phyloP scores from a whole-genome alignment of 2,113 vertebrate species.

The Catagonus wagneri region DNA sequence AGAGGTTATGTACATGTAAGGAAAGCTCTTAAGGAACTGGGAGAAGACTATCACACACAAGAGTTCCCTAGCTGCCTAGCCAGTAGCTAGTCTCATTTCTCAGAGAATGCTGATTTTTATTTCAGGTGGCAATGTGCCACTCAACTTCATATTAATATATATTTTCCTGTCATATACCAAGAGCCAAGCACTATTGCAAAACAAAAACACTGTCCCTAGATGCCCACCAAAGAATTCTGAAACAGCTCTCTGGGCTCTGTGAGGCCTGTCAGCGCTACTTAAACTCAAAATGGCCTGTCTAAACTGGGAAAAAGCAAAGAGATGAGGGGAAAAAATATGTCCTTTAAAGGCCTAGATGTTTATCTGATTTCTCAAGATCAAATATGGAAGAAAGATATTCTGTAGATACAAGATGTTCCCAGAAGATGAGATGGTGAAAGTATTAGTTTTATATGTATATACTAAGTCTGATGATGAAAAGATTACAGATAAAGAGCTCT shows the following conservation, averaged over 20 bases:
- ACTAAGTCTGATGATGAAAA: background rate
- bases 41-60: background rate
- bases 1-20: background rate
- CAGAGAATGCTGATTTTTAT: constrained; percentile 37
- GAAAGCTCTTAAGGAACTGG: background rate
- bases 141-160: background rate
- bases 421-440: background rate
- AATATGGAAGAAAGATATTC: background rate
- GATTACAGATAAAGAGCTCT: background rate
- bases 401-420: background rate
- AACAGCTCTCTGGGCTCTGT: background rate
- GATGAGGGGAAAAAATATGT: background rate
- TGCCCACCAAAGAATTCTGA: background rate
- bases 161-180: background rate
- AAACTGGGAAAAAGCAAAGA: background rate
- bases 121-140: background rate
- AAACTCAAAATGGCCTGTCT: background rate
- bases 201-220: constrained; percentile 13
- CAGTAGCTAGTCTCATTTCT: background rate
- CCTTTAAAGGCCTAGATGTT: background rate
- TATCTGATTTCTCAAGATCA: constrained; percentile 39
- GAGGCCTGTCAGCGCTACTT: background rate
- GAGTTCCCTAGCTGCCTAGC: background rate
- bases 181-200: background rate
- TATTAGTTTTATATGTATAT: background rate